phyloP scores from a whole-genome alignment of 1,140 invertebrate genomes.

The Pseudomyrmex cubaensis region DNA sequence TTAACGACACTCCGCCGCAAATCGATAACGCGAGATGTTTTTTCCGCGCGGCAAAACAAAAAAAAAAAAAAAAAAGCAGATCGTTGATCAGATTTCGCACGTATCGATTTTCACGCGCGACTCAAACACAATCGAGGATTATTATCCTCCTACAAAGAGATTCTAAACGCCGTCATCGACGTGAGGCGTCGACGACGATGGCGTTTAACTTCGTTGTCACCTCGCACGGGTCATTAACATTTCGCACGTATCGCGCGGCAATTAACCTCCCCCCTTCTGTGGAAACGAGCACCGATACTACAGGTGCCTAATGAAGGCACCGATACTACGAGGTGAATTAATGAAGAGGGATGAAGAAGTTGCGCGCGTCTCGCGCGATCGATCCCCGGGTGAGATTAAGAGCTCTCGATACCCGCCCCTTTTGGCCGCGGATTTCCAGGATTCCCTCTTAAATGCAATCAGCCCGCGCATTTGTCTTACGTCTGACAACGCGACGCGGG shows the following conservation, averaged over 20 bases:
- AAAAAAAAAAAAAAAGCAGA: conserved; percentile 4
- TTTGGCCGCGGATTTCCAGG: conserved; percentile 16
- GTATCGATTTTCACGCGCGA: conserved; percentile 1
- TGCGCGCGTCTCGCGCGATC: conserved; percentile 26
- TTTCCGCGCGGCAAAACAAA: neutral
- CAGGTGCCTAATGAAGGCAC: too few species aligned
- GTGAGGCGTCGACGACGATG: neutral
- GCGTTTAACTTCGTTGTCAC: conserved; percentile 34
- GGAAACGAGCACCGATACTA: too few species aligned
- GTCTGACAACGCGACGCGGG: neutral
- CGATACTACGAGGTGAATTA: conserved; percentile 52
- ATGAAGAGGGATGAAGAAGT: conserved; percentile 51
- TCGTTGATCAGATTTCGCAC: neutral
- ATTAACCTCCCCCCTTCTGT: conserved; percentile 58
- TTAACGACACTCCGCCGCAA: conserved; percentile 26
- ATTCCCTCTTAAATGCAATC: conserved; percentile 35
- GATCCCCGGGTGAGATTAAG: conserved; percentile 28
- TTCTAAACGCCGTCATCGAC: neutral
- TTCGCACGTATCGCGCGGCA: conserved; percentile 70
- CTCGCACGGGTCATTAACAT: conserved; percentile 70
- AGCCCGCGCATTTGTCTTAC: conserved; percentile 20
- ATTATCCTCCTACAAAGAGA: too few species aligned
- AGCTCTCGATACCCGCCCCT: neutral
- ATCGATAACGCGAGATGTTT: conserved; percentile 8
- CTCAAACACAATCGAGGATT: too few species aligned